Percentiles rank a stretch among this genome's conserved stretches.
Conservation (phyloP, 2,797 vertebrate genomes). For the Zalophus californianus region DNA sequence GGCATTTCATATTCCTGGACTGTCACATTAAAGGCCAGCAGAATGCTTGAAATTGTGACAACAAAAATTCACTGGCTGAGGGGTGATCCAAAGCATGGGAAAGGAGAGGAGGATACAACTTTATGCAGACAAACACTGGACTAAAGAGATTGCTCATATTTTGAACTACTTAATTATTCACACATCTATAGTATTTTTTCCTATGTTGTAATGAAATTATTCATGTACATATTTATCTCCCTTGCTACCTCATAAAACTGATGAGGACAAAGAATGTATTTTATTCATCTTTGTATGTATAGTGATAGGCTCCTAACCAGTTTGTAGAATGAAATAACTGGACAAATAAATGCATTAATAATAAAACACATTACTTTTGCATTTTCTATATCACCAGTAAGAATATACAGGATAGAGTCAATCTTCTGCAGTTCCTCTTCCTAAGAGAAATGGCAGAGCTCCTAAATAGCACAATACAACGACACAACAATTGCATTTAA, state of each 20-base stretch:
- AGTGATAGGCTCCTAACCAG: not conserved
- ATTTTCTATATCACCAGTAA: slow-evolving; percentile 21
- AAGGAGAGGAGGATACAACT: not conserved
- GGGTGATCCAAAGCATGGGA: not conserved
- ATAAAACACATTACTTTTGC: slow-evolving; percentile 18
- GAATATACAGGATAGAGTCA: not conserved
- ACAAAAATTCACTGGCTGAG: not conserved
- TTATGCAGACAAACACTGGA: not conserved
- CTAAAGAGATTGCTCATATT: not conserved
- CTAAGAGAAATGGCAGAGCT: not conserved
- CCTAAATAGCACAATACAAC: not conserved
- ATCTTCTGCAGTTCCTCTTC: not conserved
- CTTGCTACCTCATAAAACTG: not conserved
- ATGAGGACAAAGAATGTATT: not conserved
- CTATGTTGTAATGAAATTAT: not conserved
- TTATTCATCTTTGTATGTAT: not conserved
- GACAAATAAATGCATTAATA: not conserved
- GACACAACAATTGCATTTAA: not conserved
- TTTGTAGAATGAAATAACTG: slow-evolving; percentile 17
- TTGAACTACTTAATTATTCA: not conserved
- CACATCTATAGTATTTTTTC: not conserved
- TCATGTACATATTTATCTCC: slow-evolving; percentile 13
- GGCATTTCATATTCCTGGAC: not conserved
- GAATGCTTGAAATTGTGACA: not conserved
- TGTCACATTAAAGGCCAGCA: not conserved